A percentile compares a stretch with the other conserved stretches of the same genome.
phyloP scores from a whole-genome alignment of 2,888 invertebrate species.

The Rosalia funebris region DNA sequence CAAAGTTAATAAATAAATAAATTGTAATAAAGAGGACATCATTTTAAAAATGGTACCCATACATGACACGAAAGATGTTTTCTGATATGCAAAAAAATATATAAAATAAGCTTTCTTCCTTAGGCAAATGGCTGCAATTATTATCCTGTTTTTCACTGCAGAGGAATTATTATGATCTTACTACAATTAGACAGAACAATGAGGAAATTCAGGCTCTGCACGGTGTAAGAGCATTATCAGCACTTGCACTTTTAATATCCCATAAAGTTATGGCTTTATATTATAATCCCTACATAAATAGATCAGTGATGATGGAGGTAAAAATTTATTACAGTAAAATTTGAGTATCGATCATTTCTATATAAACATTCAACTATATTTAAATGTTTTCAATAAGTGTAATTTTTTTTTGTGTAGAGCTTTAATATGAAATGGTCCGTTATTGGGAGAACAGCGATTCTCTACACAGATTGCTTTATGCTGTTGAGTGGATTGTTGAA shows the following conservation, averaged over 20 bases:
- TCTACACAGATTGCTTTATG: slow-evolving; percentile 72
- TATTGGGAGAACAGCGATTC: slow-evolving; percentile 69
- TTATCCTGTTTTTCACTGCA: slow-evolving; percentile 67
- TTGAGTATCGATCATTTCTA: no score
- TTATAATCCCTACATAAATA: slow-evolving; percentile 70
- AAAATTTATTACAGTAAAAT: no score
- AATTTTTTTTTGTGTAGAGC: slow-evolving; percentile 53
- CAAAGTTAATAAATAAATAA: no score
- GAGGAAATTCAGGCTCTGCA: slow-evolving; percentile 67
- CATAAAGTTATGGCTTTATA: slow-evolving; percentile 72
- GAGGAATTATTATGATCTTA: slow-evolving; percentile 64
- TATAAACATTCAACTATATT: no score
- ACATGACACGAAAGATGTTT: no score
- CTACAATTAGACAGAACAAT: slow-evolving; percentile 61
- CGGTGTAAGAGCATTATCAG: slow-evolving; percentile 68
- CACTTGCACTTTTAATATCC: slow-evolving; percentile 67
- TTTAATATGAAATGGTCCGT: slow-evolving; percentile 68
- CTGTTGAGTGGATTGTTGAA: slow-evolving; percentile 71
- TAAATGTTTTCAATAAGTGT: no score
- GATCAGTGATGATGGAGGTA: slow-evolving; percentile 68
- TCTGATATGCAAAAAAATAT: no score
- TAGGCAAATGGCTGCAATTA: slow-evolving; percentile 30
- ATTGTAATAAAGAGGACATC: no score
- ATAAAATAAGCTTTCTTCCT: no score
- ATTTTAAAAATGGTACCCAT: no score